A percentile compares a stretch with the other conserved stretches of the same genome.
Evolutionary conservation across 2,888 invertebrate genomes (phyloP).

Genomic region (Achlya flavicornis): DNA sequence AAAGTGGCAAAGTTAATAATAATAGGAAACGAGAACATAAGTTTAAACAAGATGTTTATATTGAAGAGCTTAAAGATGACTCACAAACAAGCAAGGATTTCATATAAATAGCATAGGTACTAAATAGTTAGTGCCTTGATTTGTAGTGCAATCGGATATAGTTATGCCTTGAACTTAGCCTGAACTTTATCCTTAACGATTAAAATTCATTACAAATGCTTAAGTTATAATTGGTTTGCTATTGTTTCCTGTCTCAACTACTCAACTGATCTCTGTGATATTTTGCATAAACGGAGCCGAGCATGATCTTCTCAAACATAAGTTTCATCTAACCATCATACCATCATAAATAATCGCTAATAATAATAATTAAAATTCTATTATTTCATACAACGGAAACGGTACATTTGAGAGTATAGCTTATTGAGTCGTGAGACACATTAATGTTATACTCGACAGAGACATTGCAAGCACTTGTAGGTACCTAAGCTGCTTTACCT

Average conservation of each 20-base stretch:
- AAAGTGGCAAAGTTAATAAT: not conserved
- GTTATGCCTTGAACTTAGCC: not conserved
- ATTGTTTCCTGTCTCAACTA: no score
- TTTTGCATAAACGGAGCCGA: not conserved
- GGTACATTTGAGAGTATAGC: slow-evolving; percentile 14
- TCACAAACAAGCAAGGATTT: not conserved
- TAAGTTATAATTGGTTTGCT: no score
- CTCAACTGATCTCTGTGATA: no score
- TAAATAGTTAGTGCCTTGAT: slow-evolving; percentile 7
- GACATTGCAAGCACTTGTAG: slow-evolving; percentile 21
- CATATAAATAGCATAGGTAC: not conserved
- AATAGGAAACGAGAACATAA: not conserved
- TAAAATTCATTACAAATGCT: no score
- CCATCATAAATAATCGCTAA: not conserved
- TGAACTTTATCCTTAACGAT: not conserved
- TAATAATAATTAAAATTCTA: not conserved
- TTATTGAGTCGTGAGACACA: slow-evolving; percentile 31
- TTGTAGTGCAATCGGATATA: not conserved
- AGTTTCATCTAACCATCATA: not conserved
- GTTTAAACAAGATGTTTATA: not conserved
- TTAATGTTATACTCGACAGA: slow-evolving; percentile 38
- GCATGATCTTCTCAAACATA: not conserved
- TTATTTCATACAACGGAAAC: slow-evolving; percentile 26
- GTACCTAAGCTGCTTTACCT: slow-evolving; percentile 21
- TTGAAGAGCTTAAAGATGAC: not conserved